Evolutionary conservation across 2,888 invertebrate genomes (phyloP).

Genomic region (Drosophila eohydei): DNA sequence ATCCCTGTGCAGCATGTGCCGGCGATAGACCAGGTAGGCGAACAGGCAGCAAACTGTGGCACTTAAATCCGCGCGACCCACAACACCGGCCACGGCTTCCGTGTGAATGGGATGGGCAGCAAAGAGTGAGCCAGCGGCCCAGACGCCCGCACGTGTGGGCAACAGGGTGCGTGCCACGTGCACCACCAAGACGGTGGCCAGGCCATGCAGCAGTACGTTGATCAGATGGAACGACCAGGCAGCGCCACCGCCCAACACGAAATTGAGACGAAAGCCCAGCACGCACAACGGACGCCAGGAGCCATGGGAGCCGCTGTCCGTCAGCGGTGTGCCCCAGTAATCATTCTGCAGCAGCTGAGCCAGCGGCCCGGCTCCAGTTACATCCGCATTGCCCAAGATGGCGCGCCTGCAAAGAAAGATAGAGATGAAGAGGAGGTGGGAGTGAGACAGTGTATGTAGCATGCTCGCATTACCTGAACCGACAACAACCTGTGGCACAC

Average conservation of each 20-base stretch:
- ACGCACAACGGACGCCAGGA: constrained; percentile 97
- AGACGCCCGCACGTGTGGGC: constrained; percentile 87
- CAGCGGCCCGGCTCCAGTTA: constrained; percentile 90
- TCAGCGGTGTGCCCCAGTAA: constrained; percentile 98
- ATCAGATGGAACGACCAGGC: constrained; percentile 92
- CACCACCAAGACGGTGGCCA: constrained; percentile 93
- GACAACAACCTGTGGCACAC: constrained; percentile 76
- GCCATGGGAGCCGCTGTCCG: constrained; percentile 97
- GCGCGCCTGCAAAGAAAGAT: constrained; percentile 89
- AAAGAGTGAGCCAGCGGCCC: constrained; percentile 94
- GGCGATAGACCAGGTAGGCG: constrained; percentile 88
- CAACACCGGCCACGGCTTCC: constrained; percentile 97
- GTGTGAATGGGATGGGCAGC: constrained; percentile 98
- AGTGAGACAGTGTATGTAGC: constrained; percentile 35
- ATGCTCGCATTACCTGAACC: constrained; percentile 52
- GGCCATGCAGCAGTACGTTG: constrained; percentile 93
- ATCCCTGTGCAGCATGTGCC: constrained; percentile 87
- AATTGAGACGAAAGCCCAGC: constrained; percentile 94
- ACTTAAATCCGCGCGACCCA: constrained; percentile 97
- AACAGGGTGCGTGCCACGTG: constrained; percentile 90
- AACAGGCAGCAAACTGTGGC: constrained; percentile 95
- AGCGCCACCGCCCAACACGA: constrained; percentile 88
- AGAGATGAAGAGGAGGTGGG: constrained; percentile 60
- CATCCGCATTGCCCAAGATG: constrained; percentile 96
- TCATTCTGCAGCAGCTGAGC: constrained; percentile 90